phyloP scores from a whole-genome alignment of 2,888 invertebrate genomes.

The Coleophora deauratella region DNA sequence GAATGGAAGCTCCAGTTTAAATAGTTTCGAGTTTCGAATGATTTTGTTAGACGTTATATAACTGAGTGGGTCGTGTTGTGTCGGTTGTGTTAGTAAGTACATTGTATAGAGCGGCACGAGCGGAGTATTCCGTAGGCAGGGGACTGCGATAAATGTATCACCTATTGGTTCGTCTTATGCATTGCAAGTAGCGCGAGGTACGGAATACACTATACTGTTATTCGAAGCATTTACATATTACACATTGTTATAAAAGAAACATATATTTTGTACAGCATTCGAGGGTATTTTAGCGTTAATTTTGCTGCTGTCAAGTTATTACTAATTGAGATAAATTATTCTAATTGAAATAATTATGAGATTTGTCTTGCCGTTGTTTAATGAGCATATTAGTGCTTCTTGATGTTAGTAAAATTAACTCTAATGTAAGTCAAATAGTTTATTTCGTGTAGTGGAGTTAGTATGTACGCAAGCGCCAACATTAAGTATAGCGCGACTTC shows the following conservation, averaged over 20 bases:
- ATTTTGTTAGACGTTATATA: too few species aligned
- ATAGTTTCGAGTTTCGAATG: too few species aligned
- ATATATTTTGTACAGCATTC: constrained; percentile 3
- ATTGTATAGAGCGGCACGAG: not conserved
- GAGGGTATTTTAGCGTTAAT: not conserved
- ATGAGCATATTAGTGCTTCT: constrained; percentile 1
- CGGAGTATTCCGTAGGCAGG: constrained; percentile 7
- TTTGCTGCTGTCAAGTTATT: constrained; percentile 1
- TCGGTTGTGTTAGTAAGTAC: too few species aligned
- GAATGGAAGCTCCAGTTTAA: not conserved
- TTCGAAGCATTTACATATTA: constrained; percentile 10
- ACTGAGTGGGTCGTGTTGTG: too few species aligned
- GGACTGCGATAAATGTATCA: constrained; percentile 7
- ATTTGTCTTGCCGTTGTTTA: constrained; percentile 16
- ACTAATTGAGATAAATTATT: constrained; percentile 8
- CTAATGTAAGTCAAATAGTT: constrained; percentile 19
- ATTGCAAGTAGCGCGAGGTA: constrained; percentile 5
- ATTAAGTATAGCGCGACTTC: constrained; percentile 22
- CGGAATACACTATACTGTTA: constrained; percentile 5
- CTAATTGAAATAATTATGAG: not conserved
- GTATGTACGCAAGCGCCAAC: constrained; percentile 37
- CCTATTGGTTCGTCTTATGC: constrained; percentile 1
- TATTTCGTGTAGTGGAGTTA: constrained; percentile 17
- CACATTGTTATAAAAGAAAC: constrained; percentile 1
- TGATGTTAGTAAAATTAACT: constrained; percentile 10